Evolutionary conservation across 2,888 invertebrate species (phyloP).

Genomic region (Leptopilina drosophilae): DNA sequence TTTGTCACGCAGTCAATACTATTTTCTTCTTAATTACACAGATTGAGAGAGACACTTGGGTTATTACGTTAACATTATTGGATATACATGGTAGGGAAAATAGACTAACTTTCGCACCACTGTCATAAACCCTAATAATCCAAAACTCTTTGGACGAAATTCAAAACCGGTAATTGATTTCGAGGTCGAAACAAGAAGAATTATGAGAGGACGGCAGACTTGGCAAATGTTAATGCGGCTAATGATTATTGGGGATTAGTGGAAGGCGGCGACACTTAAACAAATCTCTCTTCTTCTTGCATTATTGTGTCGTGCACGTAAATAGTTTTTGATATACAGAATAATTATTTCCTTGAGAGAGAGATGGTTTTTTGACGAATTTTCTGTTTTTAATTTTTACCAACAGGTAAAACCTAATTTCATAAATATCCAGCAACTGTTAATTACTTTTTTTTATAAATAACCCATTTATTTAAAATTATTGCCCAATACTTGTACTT

Average conservation of each 20-base stretch:
- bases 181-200: constrained; percentile 24
- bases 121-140: constrained; percentile 20
- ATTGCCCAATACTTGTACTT: too few species aligned
- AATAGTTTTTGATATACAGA: not conserved
- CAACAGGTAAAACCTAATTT: too few species aligned
- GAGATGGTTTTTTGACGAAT: not conserved
- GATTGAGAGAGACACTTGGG: too few species aligned
- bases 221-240: constrained; percentile 26
- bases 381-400: not conserved
- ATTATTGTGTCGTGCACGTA: constrained; percentile 12
- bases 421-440: too few species aligned
- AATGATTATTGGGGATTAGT: constrained; percentile 23
- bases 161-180: constrained; percentile 30
- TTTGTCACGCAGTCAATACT: too few species aligned
- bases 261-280: not conserved
- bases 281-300: not conserved
- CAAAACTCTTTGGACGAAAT: not conserved
- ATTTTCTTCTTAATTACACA: too few species aligned
- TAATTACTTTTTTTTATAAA: too few species aligned
- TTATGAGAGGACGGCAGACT: constrained; percentile 37
- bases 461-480: too few species aligned
- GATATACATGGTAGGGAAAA: too few species aligned
- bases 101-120: not conserved
- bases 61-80: too few species aligned
- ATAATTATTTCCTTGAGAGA: not conserved